Percentiles rank a stretch among this genome's conserved stretches.
phyloP scores from a whole-genome alignment of 23 tunicate genomes.

The Ascidia mentula region DNA sequence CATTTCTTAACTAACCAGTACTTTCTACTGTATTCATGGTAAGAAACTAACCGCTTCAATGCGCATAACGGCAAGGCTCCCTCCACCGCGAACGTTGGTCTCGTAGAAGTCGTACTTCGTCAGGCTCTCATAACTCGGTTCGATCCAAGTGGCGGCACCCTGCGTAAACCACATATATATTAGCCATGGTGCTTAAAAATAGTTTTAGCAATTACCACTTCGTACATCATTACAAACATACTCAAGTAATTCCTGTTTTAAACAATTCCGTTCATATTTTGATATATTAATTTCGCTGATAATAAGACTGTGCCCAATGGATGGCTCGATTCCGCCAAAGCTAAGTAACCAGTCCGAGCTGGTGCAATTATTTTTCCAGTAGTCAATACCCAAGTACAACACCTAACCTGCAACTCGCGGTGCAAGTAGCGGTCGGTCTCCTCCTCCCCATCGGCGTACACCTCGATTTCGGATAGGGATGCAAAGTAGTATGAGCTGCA shows the following conservation, averaged over 20 bases:
- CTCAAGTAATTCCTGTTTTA: no score
- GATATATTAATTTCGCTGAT: no score
- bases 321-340: no score
- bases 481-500: slow-evolving; percentile 12
- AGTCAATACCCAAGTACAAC: background rate
- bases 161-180: background rate
- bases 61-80: slow-evolving; percentile 15
- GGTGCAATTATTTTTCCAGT: no score
- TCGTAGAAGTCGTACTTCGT: background rate
- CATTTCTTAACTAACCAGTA: background rate
- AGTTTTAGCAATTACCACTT: no score
- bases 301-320: no score
- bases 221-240: no score
- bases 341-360: no score
- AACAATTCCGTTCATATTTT: no score
- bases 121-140: background rate
- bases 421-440: slow-evolving; percentile 1
- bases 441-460: slow-evolving; percentile 22
- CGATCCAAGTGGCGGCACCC: slow-evolving; percentile 38
- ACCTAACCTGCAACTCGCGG: slow-evolving; percentile 22
- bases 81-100: slow-evolving; percentile 11
- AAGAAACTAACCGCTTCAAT: background rate
- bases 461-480: slow-evolving; percentile 25
- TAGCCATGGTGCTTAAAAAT: no score
- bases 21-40: background rate